Evolutionary conservation across 2,888 invertebrate genomes (phyloP).

Genomic region (Alloplasta piceator): DNA sequence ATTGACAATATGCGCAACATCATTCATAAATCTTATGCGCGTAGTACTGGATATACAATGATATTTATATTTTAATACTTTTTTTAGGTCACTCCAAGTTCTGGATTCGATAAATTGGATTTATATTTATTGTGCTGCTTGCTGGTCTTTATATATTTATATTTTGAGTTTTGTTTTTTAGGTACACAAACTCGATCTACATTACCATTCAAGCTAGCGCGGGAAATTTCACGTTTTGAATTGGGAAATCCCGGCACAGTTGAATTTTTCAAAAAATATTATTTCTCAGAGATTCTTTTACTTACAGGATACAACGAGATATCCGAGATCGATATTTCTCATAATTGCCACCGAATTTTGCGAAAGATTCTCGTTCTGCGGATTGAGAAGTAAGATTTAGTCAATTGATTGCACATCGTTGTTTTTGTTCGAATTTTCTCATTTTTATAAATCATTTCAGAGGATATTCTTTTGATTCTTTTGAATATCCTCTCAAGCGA

Average conservation of each 20-base stretch:
- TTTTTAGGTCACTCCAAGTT: neutral
- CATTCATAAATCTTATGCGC: slow-evolving; percentile 35
- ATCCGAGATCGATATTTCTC: slow-evolving; percentile 90
- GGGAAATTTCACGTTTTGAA: neutral
- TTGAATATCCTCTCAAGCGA: slow-evolving; percentile 85
- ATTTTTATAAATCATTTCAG: too few species aligned
- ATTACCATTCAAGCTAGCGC: slow-evolving; percentile 30
- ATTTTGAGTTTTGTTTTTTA: neutral
- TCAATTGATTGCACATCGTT: too few species aligned
- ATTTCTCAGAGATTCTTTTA: slow-evolving; percentile 12
- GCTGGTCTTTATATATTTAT: too few species aligned
- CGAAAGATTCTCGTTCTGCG: slow-evolving; percentile 94
- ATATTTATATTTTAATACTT: neutral
- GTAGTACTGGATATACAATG: too few species aligned
- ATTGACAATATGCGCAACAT: slow-evolving; percentile 36
- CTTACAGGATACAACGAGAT: slow-evolving; percentile 76
- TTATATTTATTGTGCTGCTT: too few species aligned
- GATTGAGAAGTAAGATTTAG: slow-evolving; percentile 87
- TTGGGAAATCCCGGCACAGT: neutral
- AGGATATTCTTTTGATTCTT: too few species aligned
- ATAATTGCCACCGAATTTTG: slow-evolving; percentile 94
- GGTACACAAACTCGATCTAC: neutral
- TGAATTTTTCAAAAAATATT: neutral
- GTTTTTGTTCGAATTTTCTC: too few species aligned
- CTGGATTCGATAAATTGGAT: neutral